Percentiles rank a stretch among this genome's conserved stretches.
Evolutionary conservation across 2,888 invertebrate genomes (phyloP).

Genomic region (Eumerus sabulonum): DNA sequence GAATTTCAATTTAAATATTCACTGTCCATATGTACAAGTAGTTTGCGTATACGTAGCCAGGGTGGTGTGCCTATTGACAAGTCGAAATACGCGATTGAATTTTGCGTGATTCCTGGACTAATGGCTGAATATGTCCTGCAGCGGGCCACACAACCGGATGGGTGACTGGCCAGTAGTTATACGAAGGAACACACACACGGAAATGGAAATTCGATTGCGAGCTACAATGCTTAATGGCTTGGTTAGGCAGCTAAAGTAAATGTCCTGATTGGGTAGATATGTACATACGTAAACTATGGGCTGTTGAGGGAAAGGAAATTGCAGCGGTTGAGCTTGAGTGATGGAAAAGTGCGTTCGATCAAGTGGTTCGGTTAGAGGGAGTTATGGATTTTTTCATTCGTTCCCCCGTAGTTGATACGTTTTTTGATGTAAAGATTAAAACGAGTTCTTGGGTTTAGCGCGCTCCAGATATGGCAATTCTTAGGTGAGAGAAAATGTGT

Average conservation of each 20-base stretch:
- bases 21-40: conserved; percentile 26
- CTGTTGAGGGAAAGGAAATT: conserved; percentile 25
- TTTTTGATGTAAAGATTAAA: too few relatives aligned
- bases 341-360: background rate
- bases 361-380: too few relatives aligned
- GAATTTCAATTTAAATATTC: conserved; percentile 59
- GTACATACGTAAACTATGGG: conserved; percentile 1
- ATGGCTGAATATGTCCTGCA: conserved; percentile 46
- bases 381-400: too few relatives aligned
- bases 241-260: conserved; percentile 13
- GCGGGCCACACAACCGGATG: conserved; percentile 52
- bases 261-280: conserved; percentile 52
- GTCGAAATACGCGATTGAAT: conserved; percentile 46
- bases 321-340: background rate
- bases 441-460: too few relatives aligned
- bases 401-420: too few relatives aligned
- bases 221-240: too few relatives aligned
- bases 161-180: conserved; percentile 17
- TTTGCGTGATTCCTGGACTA: conserved; percentile 47
- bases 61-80: too few relatives aligned
- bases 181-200: conserved; percentile 47
- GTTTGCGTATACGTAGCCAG: too few relatives aligned
- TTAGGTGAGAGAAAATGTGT: too few relatives aligned
- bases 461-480: too few relatives aligned
- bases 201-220: conserved; percentile 47